Conservation (phyloP, 2,888 invertebrate genomes). For the Drosophila seclusa region DNA sequence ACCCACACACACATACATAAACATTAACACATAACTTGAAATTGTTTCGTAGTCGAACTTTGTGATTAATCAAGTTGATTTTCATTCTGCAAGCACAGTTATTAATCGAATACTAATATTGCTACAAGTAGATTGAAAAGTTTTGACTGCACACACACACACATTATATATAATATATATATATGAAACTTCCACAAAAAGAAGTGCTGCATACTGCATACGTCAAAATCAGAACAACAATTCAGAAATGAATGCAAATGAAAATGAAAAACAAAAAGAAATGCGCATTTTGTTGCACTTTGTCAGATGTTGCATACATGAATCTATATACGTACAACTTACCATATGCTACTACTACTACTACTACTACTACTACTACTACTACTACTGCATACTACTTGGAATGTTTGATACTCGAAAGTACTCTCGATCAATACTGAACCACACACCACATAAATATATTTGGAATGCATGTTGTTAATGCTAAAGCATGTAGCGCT, state of each 20-base stretch:
- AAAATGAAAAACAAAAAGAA: not conserved
- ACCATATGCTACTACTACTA: constrained; percentile 10
- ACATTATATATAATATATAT: not conserved
- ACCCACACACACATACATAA: constrained; percentile 26
- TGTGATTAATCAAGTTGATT: constrained; percentile 47
- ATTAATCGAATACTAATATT: constrained; percentile 11
- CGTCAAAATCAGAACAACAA: not conserved
- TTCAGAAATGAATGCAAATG: not conserved
- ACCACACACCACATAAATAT: constrained; percentile 14
- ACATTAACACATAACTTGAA: constrained; percentile 37
- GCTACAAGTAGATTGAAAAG: constrained; percentile 40
- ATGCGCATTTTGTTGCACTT: constrained; percentile 54
- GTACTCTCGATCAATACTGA: constrained; percentile 5
- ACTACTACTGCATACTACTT: constrained; percentile 13
- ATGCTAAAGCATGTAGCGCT: constrained; percentile 81
- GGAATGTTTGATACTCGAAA: constrained; percentile 46
- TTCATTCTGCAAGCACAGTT: constrained; percentile 47
- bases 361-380: constrained; percentile 1
- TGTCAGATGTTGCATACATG: constrained; percentile 22
- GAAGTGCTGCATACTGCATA: constrained; percentile 46
- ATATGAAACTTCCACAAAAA: constrained; percentile 66
- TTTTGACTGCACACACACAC: constrained; percentile 37
- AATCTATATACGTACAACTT: constrained; percentile 9
- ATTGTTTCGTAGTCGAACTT: constrained; percentile 53
- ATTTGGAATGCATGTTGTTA: constrained; percentile 75